Percentiles rank a stretch among this genome's conserved stretches.
phyloP scores from a whole-genome alignment of 2,113 vertebrate genomes.

The Cinclus cinclus region DNA sequence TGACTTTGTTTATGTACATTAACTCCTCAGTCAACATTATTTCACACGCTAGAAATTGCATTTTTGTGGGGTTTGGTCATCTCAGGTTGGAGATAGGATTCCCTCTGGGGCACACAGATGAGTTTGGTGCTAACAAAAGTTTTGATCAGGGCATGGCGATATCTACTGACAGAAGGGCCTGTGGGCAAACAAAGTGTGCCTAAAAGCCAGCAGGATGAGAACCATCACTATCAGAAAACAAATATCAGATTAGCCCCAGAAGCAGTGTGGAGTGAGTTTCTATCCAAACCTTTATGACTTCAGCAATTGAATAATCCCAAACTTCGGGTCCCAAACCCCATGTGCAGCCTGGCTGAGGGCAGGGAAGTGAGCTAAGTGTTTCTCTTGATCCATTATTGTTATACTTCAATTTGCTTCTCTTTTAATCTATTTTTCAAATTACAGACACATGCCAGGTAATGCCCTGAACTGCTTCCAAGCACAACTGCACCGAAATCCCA shows the following conservation, averaged over 20 bases:
- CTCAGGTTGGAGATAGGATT: not conserved
- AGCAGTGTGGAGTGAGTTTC: not conserved
- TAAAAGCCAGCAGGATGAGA: not conserved
- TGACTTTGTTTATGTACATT: not conserved
- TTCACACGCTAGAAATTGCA: not conserved
- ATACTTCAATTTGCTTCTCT: not conserved
- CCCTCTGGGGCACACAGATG: not conserved
- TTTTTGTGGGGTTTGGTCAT: not conserved
- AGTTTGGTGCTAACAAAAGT: not conserved
- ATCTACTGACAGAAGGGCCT: not conserved
- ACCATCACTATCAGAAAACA: not conserved
- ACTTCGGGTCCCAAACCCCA: not conserved
- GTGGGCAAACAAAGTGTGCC: not conserved
- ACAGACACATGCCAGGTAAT: not conserved
- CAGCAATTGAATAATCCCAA: not conserved
- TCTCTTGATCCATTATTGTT: constrained; percentile 37
- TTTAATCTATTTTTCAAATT: constrained; percentile 15
- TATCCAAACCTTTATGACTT: not conserved
- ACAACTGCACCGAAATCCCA: not conserved
- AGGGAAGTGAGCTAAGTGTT: constrained; percentile 61
- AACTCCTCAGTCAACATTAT: not conserved
- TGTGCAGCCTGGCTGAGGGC: not conserved
- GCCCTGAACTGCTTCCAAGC: constrained; percentile 4
- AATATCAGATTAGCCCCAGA: not conserved
- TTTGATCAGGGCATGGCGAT: not conserved